A percentile compares a stretch with the other conserved stretches of the same genome.
These are phyloP conservation scores for Vespertilio murinus DNA, from an alignment of 2,797 vertebrate species.

Conservation along the genomic window DNA sequence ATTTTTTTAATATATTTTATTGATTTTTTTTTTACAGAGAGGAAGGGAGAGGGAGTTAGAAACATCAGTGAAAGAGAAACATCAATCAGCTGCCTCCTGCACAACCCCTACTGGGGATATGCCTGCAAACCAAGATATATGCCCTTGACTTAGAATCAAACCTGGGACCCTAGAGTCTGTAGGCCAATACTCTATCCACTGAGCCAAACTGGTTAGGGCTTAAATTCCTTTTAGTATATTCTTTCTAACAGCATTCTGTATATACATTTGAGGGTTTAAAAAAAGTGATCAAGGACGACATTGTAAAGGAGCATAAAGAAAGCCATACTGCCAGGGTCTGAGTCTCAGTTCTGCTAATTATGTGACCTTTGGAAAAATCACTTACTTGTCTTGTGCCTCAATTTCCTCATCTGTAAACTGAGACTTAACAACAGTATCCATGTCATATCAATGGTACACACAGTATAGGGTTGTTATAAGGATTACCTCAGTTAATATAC, in stretches of 20 bases:
- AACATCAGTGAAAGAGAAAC: no score
- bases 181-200: no score
- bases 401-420: constrained; percentile 11
- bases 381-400: constrained; percentile 8
- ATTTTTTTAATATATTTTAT: background rate
- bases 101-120: no score
- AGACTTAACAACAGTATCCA: background rate
- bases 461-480: background rate
- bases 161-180: no score
- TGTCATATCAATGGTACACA: background rate
- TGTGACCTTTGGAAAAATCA: constrained; percentile 14
- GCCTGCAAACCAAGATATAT: no score
- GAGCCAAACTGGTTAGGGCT: background rate
- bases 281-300: background rate
- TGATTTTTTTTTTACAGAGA: no score
- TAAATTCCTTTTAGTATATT: constrained; percentile 24
- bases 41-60: no score
- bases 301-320: background rate
- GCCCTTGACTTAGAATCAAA: no score
- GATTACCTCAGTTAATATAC: background rate
- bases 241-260: constrained; percentile 26
- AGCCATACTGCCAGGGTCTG: background rate
- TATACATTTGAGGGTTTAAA: background rate
- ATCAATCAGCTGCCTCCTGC: no score
- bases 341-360: constrained; percentile 5